A percentile compares a stretch with the other conserved stretches of the same genome.
Evolutionary conservation across 2,888 invertebrate species (phyloP).

Genomic region (Cantharis flavilabris): DNA sequence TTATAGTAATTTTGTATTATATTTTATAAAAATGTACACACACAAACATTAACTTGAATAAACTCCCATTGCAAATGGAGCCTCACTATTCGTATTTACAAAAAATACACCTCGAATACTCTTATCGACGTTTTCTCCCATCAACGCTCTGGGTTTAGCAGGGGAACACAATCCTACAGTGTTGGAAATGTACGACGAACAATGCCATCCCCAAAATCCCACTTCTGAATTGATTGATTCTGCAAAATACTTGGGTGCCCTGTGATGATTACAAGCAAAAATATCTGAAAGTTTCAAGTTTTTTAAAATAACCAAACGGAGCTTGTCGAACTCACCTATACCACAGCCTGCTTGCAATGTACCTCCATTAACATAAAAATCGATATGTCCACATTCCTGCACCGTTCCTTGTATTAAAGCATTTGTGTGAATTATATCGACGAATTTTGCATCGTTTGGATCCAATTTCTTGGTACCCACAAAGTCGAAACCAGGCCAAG

Average conservation of each 20-base stretch:
- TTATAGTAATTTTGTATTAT: background rate
- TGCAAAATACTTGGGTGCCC: conserved; percentile 66
- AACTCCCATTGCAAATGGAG: conserved; percentile 65
- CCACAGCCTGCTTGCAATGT: conserved; percentile 69
- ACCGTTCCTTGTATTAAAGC: conserved; percentile 70
- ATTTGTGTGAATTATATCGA: conserved; percentile 74
- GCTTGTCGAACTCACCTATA: background rate
- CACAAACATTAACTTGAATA: conserved; percentile 45
- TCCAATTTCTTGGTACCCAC: conserved; percentile 64
- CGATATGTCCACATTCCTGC: conserved; percentile 68
- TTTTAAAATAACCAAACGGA: conserved; percentile 13
- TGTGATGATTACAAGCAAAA: conserved; percentile 67
- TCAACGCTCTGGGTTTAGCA: conserved; percentile 38
- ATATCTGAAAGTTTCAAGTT: conserved; percentile 53
- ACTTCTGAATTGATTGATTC: conserved; percentile 64
- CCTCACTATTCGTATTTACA: conserved; percentile 59
- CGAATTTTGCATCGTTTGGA: conserved; percentile 66
- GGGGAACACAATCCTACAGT: conserved; percentile 63
- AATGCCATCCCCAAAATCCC: conserved; percentile 71
- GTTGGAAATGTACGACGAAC: conserved; percentile 62
- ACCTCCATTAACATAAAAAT: conserved; percentile 76
- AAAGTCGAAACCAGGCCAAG: conserved; percentile 68
- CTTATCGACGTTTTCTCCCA: background rate
- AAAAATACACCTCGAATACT: conserved; percentile 59
- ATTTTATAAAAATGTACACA: background rate